Base-by-base conservation (phyloP, 53 echinoderm and acorn worm genomes). In the Crossaster papposus region DNA sequence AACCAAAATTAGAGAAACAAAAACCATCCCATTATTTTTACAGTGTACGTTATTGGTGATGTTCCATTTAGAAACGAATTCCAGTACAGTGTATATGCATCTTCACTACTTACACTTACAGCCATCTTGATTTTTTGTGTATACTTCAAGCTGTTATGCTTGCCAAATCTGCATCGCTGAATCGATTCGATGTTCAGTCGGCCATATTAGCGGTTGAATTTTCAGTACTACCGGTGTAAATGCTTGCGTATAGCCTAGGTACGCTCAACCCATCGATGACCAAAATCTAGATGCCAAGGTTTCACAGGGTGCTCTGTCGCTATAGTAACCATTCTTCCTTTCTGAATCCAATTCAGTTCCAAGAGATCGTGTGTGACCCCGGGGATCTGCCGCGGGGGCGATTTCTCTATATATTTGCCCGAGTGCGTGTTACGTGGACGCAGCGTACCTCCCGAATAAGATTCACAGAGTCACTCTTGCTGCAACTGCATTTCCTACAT, bases 321-420 rank as follows among this genome's bases (percentile, higher is more conserved):
- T 54, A 85, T 85, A 54, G 85, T 74, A 74, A 85, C 85, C 85
- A 85, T 85, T 85, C 85, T 85, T 85, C 85, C 85, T 53, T 54
- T 74, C 85, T 72, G 85, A 85, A 85, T 85, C 74, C 75, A 85
- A 85, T 85, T 85, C 73, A 72, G 74, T 74, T 74, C 55, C 75
- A 68, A 74, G 85, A 74, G 85, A 73, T 85, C 85, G 85, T 85
- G 85, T 85, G 54, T 85, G 85, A 85, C 85, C 85, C 85, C 85
- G 73, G 74, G 85, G 85, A 83, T 70, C 71, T 24, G 83, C 83
- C 71, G 44, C 71, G 50, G 83, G 83, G 83, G 78, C n/a, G 83
- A 83, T 83, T 82, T 83, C 71, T 44, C 83, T 38, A 71, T 70
- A 68, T 70, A 83, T 51, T 70, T 71, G 83, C 44, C 71, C 71